Evolutionary conservation across 2,888 invertebrate genomes (phyloP).

Genomic region (Synanthedon myopaeformis): DNA sequence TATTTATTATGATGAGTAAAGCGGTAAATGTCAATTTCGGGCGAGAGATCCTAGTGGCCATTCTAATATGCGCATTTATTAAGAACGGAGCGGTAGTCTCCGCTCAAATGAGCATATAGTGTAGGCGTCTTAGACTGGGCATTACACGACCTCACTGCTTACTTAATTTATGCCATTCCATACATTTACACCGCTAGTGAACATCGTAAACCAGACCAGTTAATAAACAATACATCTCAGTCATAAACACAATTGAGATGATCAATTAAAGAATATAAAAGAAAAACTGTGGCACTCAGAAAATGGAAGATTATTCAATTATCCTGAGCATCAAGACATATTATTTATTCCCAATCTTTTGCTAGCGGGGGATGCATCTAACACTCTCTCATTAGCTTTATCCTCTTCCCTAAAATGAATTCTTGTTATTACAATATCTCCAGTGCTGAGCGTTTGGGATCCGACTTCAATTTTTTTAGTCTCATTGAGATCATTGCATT

Average conservation of each 20-base stretch:
- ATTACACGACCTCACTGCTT: slow-evolving; percentile 50
- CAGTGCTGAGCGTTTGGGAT: slow-evolving; percentile 90
- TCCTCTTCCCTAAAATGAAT: slow-evolving; percentile 73
- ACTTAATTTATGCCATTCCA: slow-evolving; percentile 55
- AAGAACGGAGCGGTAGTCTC: slow-evolving; percentile 48
- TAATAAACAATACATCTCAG: slow-evolving; percentile 9
- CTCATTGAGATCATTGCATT: slow-evolving; percentile 60
- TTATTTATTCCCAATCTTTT: slow-evolving; percentile 55
- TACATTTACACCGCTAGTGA: slow-evolving; percentile 42
- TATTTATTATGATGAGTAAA: slow-evolving; percentile 29
- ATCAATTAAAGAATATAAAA: slow-evolving; percentile 51
- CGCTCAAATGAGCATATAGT: slow-evolving; percentile 64
- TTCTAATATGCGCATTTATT: slow-evolving; percentile 51
- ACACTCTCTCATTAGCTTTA: slow-evolving; percentile 52
- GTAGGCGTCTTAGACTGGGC: slow-evolving; percentile 49
- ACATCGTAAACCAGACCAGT: slow-evolving; percentile 24
- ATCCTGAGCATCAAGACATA: slow-evolving; percentile 53
- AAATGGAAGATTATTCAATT: slow-evolving; percentile 35
- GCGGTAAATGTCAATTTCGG: slow-evolving; percentile 43
- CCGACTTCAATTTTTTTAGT: slow-evolving; percentile 68
- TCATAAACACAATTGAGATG: slow-evolving; percentile 36
- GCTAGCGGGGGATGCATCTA: slow-evolving; percentile 56
- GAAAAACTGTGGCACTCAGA: slow-evolving; percentile 57
- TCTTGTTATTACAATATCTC: slow-evolving; percentile 91
- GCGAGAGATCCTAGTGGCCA: slow-evolving; percentile 44